phyloP scores from a whole-genome alignment of 2,113 vertebrate genomes.

The Mohoua ochrocephala region DNA sequence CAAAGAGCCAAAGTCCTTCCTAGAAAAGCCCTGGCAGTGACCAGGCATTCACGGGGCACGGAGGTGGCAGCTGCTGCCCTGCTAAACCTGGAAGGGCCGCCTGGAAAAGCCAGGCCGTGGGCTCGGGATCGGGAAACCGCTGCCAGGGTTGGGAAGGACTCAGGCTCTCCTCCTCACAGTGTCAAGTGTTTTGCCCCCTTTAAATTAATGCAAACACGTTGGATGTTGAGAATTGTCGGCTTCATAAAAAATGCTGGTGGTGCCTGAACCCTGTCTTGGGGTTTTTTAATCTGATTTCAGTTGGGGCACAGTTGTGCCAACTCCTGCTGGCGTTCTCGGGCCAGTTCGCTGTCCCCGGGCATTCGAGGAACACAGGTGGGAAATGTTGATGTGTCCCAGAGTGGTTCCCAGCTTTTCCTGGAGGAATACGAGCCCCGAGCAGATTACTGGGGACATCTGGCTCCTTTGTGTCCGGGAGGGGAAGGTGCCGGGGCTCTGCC shows the following conservation, averaged over 20 bases:
- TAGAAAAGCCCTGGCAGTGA: not conserved
- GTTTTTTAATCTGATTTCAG: not conserved
- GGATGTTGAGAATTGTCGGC: accelerated
- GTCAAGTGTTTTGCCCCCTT: accelerated
- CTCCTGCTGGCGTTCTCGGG: not conserved
- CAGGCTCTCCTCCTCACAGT: accelerated
- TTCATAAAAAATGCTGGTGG: not conserved
- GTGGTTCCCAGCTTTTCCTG: not conserved
- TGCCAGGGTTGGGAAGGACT: not conserved
- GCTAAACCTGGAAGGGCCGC: not conserved
- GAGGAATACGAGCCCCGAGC: accelerated
- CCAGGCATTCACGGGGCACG: not conserved
- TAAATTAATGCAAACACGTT: accelerated
- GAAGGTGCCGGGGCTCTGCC: not conserved
- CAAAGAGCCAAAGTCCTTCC: not conserved
- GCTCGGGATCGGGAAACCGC: not conserved
- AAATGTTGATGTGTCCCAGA: accelerated
- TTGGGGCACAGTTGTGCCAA: not conserved
- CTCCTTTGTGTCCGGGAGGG: not conserved
- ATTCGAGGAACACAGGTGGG: not conserved
- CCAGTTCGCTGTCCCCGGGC: not conserved
- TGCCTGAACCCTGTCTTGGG: not conserved
- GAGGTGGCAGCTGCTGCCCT: not conserved
- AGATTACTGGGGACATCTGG: accelerated
- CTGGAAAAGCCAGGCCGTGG: not conserved